Evolutionary conservation across 2,797 vertebrate species (phyloP), one percentile per base, ranked within the genome.

Genomic region (Malacoctenus gilli): DNA sequence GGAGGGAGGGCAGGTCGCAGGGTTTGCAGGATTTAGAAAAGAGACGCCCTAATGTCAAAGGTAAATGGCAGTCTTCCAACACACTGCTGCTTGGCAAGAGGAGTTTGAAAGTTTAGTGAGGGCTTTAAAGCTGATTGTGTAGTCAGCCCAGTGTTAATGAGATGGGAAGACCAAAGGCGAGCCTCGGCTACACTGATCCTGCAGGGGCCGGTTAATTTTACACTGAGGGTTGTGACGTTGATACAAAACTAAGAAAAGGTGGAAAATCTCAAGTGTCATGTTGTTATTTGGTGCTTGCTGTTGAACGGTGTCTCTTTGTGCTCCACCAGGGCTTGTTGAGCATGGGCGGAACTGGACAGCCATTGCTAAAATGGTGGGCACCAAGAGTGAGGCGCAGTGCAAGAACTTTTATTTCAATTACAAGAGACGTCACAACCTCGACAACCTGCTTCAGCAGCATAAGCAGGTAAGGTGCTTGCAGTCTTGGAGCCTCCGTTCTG

Each of bases 351-450:
- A 98, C 89, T 99, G 97, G 97, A 94, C 95, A 31, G 95, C 97
- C 10, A 99, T 99, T 56, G 96, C 97, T 83, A 98, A 98, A 92
- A 99, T 99, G 97, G 97, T 99, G 79, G 96, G 96, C 75, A 95
- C 95, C 0, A 99, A 99, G 91, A 99, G 96, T 15, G 96, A 99
- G 89, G 96, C 96, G 15, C 97, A 99, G 59, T 99, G 97, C 89
- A 99, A 99, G 88, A 99, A 99, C 88, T 99, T 99, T 83, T 99
- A 99, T 82, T 99, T 99, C 79, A 99, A 99, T 80, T 98, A 99
- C 77, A 99, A 99, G 89, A 92, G 97, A 63, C 91, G 96, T 31
- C 96, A 99, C 83, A 99, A 98, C 71, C 91, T 99, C 63, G 97
- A 99, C 86, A 97, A 95, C 77, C 91, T 99, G 22, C 93, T 99